A percentile compares a stretch with the other conserved stretches of the same genome.
Conservation (phyloP, 2,113 vertebrate genomes). For the Aegotheles bennettii region DNA sequence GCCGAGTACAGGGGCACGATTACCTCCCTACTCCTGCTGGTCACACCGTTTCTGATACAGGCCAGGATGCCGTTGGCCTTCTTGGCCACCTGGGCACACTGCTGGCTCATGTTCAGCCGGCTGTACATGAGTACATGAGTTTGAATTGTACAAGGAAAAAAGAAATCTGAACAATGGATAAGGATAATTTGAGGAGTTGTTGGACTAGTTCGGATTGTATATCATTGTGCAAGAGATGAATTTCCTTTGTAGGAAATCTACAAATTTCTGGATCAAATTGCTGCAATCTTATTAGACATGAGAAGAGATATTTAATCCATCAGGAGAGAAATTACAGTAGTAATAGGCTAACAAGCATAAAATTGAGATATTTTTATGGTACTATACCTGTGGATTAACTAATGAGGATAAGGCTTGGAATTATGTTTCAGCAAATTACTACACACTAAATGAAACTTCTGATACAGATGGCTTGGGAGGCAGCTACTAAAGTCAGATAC, state of each 20-base stretch:
- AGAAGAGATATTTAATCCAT: not conserved
- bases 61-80: too few species aligned
- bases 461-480: not conserved
- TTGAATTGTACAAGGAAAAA: not conserved
- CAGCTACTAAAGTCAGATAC: not conserved
- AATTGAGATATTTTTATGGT: not conserved
- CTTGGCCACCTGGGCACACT: too few species aligned
- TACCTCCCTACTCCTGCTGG: too few species aligned
- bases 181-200: not conserved
- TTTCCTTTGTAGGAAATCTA: not conserved
- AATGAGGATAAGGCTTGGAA: not conserved
- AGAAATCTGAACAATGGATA: not conserved
- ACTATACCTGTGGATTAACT: not conserved
- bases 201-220: not conserved
- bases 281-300: not conserved
- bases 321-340: not conserved
- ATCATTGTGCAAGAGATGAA: not conserved
- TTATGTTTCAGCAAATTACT: not conserved
- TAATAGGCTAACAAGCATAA: not conserved
- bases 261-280: not conserved
- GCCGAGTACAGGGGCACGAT: too few species aligned
- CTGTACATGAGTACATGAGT: not conserved
- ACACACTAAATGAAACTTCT: not conserved
- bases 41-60: too few species aligned
- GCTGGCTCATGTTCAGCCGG: too few species aligned